Conservation (phyloP, 1,140 invertebrate species). For the Panagrolaimus sp. region DNA sequence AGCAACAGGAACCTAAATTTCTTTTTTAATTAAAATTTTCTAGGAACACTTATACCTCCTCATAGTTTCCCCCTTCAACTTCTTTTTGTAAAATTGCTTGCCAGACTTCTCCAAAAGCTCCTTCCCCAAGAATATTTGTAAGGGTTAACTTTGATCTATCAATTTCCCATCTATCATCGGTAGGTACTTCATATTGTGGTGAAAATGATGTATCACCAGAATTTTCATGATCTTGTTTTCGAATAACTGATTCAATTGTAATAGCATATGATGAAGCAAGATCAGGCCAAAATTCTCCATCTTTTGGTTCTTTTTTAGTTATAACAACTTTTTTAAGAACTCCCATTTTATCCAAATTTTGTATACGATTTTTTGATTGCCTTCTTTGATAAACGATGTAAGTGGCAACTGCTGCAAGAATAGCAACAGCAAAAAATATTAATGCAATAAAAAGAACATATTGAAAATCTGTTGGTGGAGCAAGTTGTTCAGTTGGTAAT, state of each 20-base stretch:
- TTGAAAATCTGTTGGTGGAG: slow-evolving; percentile 20
- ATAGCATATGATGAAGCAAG: slow-evolving; percentile 49
- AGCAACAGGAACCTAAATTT: slow-evolving; percentile 75
- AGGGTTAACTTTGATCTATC: slow-evolving; percentile 45
- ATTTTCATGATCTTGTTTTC: neutral
- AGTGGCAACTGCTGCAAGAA: neutral
- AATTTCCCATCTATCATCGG: slow-evolving; percentile 53
- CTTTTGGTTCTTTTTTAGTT: slow-evolving; percentile 43
- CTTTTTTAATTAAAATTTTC: slow-evolving; percentile 15
- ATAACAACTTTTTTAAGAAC: slow-evolving; percentile 52
- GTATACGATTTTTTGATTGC: slow-evolving; percentile 26
- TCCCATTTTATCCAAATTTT: slow-evolving; percentile 47
- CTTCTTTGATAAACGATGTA: neutral
- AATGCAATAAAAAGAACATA: slow-evolving; percentile 17
- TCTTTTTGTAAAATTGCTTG: slow-evolving; percentile 33
- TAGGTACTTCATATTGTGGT: slow-evolving; percentile 51
- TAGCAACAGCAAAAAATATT: neutral
- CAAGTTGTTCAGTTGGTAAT: slow-evolving; percentile 43
- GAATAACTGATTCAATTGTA: slow-evolving; percentile 46
- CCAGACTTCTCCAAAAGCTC: slow-evolving; percentile 57
- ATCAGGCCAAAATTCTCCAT: slow-evolving; percentile 45
- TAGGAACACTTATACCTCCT: neutral
- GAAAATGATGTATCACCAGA: neutral
- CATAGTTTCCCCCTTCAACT: neutral
- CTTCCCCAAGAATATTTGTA: slow-evolving; percentile 50